Conservation (phyloP, 2,888 invertebrate genomes). For the Campoplex capitator region DNA sequence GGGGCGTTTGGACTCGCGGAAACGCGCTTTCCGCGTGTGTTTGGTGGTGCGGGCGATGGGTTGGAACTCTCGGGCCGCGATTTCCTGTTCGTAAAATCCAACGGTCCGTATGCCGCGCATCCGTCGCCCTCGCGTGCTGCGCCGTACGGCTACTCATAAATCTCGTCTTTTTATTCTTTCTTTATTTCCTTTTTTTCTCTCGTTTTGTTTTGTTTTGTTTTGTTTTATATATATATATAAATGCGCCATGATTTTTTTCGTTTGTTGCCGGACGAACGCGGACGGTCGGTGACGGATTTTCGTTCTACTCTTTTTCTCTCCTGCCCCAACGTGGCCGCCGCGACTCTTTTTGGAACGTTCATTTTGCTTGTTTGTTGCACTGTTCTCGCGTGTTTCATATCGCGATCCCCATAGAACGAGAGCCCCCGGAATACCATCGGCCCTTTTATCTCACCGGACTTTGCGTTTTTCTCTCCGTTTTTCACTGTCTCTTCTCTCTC, state of each 20-base stretch:
- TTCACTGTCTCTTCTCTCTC: not conserved
- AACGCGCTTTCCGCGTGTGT: conserved; percentile 39
- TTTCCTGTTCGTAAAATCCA: conserved; percentile 54
- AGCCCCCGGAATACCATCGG: conserved; percentile 17
- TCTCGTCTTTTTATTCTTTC: conserved; percentile 35
- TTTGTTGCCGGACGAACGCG: conserved; percentile 52
- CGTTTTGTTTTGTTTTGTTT: conserved; percentile 34
- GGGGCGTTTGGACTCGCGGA: conserved; percentile 43
- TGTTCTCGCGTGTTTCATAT: conserved; percentile 52
- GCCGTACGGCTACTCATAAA: conserved; percentile 65
- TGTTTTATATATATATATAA: conserved; percentile 58
- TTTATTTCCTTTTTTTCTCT: conserved; percentile 20
- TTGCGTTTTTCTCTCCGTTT: conserved; percentile 20
- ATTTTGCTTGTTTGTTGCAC: conserved; percentile 61
- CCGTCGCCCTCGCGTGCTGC: conserved; percentile 29
- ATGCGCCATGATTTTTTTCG: conserved; percentile 68
- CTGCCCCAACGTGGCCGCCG: conserved; percentile 14
- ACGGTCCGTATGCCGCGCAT: conserved; percentile 50
- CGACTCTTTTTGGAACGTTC: conserved; percentile 45
- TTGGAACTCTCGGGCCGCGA: conserved; percentile 50
- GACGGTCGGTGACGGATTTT: conserved; percentile 66
- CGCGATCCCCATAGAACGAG: conserved; percentile 39
- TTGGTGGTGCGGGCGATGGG: conserved; percentile 7
- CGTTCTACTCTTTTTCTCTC: conserved; percentile 18
- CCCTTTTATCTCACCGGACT: conserved; percentile 68